Base-by-base conservation (phyloP, 2,888 invertebrate genomes). In the Lucinisca nassula region DNA sequence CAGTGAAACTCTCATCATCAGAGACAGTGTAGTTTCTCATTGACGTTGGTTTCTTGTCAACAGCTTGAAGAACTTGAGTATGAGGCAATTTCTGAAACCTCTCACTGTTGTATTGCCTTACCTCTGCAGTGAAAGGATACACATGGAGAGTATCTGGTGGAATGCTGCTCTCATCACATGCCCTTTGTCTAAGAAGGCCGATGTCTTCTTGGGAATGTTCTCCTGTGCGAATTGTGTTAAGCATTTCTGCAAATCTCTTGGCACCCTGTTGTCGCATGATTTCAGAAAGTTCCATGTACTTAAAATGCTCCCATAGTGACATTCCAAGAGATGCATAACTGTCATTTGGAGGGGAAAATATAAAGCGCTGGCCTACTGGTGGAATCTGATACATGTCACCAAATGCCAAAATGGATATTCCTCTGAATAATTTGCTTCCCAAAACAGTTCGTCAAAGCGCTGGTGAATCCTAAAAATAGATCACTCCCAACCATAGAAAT, bases 401-500 rank as follows among this genome's bases (percentile, higher is more conserved):
- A 17, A 85, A 32, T 8, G 75, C 76, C n/a, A 79, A 30, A 10
- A 82, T 49, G 12, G 61, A 21, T 17, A 78, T 51, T 21, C 77
- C 81, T 38, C 81, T 73, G 78, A 82, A 85, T 45, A 27, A 51
- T 8, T 12, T 21, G 0, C 58, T 38, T 24, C 40, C 21, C 35
- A 55, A 30, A 32, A 78, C 24, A 78, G 73, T 58, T 82, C n/a
- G 14, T 72, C 30, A 35, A 73, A 67, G 10, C 81, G 38, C 61
- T 78, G 38, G 30, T 70, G 40, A 49, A 82, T 79, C 35, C 55
- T 58, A 76, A 49, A 14, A 86, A 76, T 8, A n/a, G 10, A 76
- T n/a, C 27, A 24, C 55, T 35, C 17, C 85, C 37, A 24, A 86
- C 79, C 82, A 86, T 82, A 37, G 82, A 86, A 35, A 86, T 83